Base-by-base conservation (phyloP, 1,140 invertebrate genomes). In the Euglossa dilemma region DNA sequence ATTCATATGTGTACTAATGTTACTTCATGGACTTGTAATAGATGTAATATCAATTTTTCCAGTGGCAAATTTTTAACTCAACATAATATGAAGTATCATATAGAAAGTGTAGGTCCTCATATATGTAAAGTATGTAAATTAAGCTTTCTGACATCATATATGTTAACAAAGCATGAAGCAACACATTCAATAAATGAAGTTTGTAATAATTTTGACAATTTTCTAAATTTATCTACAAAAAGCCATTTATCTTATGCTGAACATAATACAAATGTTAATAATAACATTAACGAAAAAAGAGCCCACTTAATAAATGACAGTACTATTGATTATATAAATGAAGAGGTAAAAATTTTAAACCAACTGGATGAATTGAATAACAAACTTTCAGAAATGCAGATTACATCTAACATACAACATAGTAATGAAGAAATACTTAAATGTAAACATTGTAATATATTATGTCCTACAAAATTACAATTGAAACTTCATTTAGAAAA, bases 81-180 rank as follows among this genome's bases (percentile, higher is more conserved):
- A 25, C 79, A 80, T 28, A 80, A 80, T 23, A 45, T 54, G 25
- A 54, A 36, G 47, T 23, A 11, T 28, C 79, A 80, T n/a, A 47
- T 73, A 0, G 79, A 80, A 20, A 80, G 7, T 16, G 50, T 61
- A 28, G 79, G 79, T 36, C 79, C 79, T n/a, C 70, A 80, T 56
- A 9, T 20, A 25, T 80, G 79, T 9, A n/a, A 74, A 14, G n/a
- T 28, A 11, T 80, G 79, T 12, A 54, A 59, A 52, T 28, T 28
- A 9, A 64, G 11, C 64, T 80, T 80, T 28, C 79, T 80, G 47
- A 80, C 79, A 18, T 9, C 5, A 4, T 28, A 80, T 12, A 80
- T 80, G 79, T 16, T 80, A 23, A 52, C 25, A 23, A 64, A 3
- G 47, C 79, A 80, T 23, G 50, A 20, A 23, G 1, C 14, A 8